Evolutionary conservation across 2,797 vertebrate species (phyloP).

Genomic region (Hippoglossus hippoglossus): DNA sequence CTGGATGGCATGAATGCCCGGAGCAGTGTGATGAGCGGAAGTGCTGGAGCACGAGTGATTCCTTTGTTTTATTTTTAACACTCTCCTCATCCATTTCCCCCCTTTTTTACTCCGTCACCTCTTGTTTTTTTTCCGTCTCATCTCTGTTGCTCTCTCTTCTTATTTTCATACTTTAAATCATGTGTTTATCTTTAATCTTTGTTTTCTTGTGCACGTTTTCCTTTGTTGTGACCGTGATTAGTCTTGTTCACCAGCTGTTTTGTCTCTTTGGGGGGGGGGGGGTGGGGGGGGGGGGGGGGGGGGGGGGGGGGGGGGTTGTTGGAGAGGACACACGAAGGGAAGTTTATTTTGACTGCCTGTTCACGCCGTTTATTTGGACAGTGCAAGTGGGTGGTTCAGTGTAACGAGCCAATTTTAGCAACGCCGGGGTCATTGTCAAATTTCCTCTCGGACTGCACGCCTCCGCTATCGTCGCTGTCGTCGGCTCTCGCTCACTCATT

Average conservation of each 20-base stretch:
- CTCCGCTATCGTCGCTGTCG: conserved; percentile 34
- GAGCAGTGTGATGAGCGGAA: conserved; percentile 76
- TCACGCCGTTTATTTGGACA: conserved; percentile 52
- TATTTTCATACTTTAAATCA: background rate
- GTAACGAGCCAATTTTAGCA: conserved; percentile 72
- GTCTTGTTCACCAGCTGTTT: conserved; percentile 7
- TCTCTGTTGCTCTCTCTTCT: conserved; percentile 30
- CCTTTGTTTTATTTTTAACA: conserved; percentile 86
- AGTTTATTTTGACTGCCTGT: conserved; percentile 44
- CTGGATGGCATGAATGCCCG: conserved; percentile 81
- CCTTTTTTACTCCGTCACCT: conserved; percentile 42
- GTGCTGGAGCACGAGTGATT: conserved; percentile 75
- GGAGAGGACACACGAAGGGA: conserved; percentile 25
- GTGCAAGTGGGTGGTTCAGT: conserved; percentile 60
- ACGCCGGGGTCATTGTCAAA: conserved; percentile 63
- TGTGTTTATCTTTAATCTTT: conserved; percentile 7
- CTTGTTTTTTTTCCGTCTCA: conserved; percentile 22
- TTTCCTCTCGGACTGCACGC: conserved; percentile 52
- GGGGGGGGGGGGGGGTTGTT: conserved; percentile 6
- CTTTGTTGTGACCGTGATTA: conserved; percentile 27
- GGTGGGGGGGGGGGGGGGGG: conserved; percentile 6
- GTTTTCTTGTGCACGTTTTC: background rate
- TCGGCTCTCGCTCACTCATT: conserved; percentile 43
- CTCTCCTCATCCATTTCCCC: conserved; percentile 50
- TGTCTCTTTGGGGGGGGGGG: background rate